Evolutionary conservation across 2,797 vertebrate species (phyloP), one percentile per base, ranked within the genome.

Genomic region (Zenarchopterus dispar): DNA sequence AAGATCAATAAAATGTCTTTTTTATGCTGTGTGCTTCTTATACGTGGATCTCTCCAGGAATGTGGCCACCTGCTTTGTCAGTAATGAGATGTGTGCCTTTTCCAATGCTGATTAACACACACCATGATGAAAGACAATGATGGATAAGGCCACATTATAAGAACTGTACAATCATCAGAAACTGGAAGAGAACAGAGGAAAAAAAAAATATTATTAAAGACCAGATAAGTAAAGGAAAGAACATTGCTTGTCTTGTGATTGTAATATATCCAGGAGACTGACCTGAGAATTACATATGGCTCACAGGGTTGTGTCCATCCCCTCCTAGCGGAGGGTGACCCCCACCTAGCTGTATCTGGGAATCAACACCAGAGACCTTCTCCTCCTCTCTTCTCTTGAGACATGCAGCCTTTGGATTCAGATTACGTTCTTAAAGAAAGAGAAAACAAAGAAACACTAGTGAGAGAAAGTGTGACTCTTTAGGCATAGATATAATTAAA

Each of bases 371-470:
- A 8, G 96, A 95, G 81, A 96, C 97, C 56, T 99, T 99, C 84
- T 99, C 98, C 75, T 99, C 98, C 85, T 99, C 98, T 49, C 98
- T 92, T n/a, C 97, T 96, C 78, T 99, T 99, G 86, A 99, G 92
- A 91, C 98, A 99, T 77, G 98, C 98, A 0, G 97, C 96, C 90
- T 99, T 99, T 51, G 97, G 98, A 87, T 99, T 99, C 89, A 99
- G 93, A 83, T 99, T 99, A 75, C 98, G 96, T 82, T 99, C 98
- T 99, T 26, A 56, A 68, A 31, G 60, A 63, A 4, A 39, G 36
- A 16, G 36, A 10, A 49, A 7, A 6, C 7, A 65, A 62, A 28
- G 71, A 77, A 51, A 53, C 24, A 13, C 19, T 3, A 1, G 9
- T 51, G 15, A 15, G 1, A 21, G 5, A 19, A 36, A 46, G 24